These are phyloP conservation scores for Pachydiplax longipennis DNA, from an alignment of 2,888 invertebrate species.

Conservation along the genomic window DNA sequence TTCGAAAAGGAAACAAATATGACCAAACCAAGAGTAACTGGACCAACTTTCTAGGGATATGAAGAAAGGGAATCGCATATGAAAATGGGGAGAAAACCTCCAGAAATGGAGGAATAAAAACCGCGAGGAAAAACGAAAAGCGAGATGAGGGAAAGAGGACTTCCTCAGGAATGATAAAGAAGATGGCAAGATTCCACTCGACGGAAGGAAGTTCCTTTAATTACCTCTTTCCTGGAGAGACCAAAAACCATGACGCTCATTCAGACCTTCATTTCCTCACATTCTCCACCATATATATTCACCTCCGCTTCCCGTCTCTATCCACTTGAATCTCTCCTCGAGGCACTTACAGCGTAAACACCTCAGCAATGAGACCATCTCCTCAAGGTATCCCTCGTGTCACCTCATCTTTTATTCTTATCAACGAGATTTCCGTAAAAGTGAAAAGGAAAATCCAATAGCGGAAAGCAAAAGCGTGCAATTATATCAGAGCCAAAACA, in stretches of 20 bases:
- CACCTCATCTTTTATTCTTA: neutral
- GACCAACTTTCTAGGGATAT: no score
- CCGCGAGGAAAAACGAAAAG: neutral
- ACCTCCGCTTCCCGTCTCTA: neutral
- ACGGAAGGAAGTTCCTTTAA: constrained; percentile 6
- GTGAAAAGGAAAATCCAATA: no score
- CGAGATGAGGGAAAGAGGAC: neutral
- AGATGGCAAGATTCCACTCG: neutral
- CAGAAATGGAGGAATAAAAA: no score
- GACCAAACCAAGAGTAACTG: no score
- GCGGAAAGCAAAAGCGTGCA: no score
- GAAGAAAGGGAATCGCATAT: neutral
- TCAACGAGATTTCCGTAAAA: no score
- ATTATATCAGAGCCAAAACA: no score
- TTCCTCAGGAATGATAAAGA: neutral
- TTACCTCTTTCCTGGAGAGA: constrained; percentile 6
- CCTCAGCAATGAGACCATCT: no score
- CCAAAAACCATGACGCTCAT: neutral
- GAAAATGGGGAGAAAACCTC: neutral
- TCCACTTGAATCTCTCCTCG: no score
- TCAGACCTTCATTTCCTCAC: neutral
- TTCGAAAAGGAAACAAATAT: no score
- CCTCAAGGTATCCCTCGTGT: no score
- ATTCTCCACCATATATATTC: neutral
- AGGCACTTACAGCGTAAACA: no score